Percentiles rank a stretch among this genome's conserved stretches.
Conservation (phyloP, 2,888 invertebrate genomes). For the Pachliopta kotzebuea region DNA sequence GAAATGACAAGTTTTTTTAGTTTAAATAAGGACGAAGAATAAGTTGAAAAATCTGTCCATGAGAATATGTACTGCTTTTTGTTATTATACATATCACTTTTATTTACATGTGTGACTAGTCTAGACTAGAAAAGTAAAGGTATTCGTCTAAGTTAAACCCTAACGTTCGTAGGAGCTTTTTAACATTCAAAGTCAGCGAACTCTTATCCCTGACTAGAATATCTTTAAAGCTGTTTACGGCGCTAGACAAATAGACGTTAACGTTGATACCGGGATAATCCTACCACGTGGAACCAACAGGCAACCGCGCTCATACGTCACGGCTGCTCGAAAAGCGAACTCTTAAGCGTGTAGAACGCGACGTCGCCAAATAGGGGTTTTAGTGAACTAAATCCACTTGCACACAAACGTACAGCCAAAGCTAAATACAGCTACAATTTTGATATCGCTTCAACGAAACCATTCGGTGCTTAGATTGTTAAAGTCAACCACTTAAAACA, state of each 20-base stretch:
- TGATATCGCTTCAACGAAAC: too few relatives aligned
- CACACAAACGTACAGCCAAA: neutral
- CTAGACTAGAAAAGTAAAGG: too few relatives aligned
- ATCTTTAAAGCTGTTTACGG: conserved; percentile 15
- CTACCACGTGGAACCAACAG: conserved; percentile 27
- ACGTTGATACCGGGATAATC: conserved; percentile 15
- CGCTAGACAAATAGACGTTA: conserved; percentile 25
- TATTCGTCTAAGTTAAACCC: too few relatives aligned
- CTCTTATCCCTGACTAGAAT: neutral
- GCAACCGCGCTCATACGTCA: conserved; percentile 33
- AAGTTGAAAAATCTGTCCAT: too few relatives aligned
- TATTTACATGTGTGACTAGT: too few relatives aligned
- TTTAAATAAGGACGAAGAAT: too few relatives aligned
- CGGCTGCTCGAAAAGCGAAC: conserved; percentile 17
- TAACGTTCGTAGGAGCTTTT: neutral
- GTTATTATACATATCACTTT: too few relatives aligned
- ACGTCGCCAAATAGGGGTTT: conserved; percentile 5
- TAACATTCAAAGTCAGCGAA: too few relatives aligned
- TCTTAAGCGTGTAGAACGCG: conserved; percentile 10
- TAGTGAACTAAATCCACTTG: neutral
- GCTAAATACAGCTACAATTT: neutral
- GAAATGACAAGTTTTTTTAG: too few relatives aligned
- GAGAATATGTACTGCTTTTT: too few relatives aligned
- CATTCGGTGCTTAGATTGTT: too few relatives aligned
- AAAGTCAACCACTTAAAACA: too few relatives aligned